Percentiles rank a stretch among this genome's conserved stretches.
phyloP scores from a whole-genome alignment of 2,888 invertebrate genomes.

The Ormyrus rosae region DNA sequence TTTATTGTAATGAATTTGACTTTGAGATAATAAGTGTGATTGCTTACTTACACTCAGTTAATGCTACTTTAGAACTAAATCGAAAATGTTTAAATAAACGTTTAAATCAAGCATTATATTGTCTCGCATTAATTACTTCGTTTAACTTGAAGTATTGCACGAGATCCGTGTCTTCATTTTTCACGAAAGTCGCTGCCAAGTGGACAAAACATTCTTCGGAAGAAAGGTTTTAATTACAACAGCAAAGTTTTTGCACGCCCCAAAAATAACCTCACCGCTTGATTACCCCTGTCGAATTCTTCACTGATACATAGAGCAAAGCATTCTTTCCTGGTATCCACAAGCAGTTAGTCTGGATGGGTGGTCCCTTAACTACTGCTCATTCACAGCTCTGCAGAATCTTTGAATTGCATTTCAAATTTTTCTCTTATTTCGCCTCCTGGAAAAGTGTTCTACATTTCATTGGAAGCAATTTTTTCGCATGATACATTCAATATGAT shows the following conservation, averaged over 20 bases:
- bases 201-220: background rate
- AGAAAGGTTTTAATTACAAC: constrained; percentile 45
- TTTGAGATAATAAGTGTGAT: no score
- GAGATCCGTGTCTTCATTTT: background rate
- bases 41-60: no score
- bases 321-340: constrained; percentile 51
- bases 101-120: no score
- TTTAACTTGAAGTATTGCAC: no score
- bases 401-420: constrained; percentile 5
- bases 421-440: background rate
- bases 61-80: no score
- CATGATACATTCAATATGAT: no score
- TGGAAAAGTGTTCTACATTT: no score
- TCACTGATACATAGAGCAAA: constrained; percentile 43
- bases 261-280: constrained; percentile 45
- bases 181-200: background rate
- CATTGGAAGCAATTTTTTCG: no score
- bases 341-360: constrained; percentile 42
- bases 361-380: constrained; percentile 49
- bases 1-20: no score
- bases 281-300: constrained; percentile 52
- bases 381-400: constrained; percentile 4
- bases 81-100: no score
- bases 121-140: no score
- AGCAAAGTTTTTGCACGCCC: constrained; percentile 35